Evolutionary conservation across 2,113 vertebrate genomes (phyloP).

Genomic region (Corythoichthys intestinalis): DNA sequence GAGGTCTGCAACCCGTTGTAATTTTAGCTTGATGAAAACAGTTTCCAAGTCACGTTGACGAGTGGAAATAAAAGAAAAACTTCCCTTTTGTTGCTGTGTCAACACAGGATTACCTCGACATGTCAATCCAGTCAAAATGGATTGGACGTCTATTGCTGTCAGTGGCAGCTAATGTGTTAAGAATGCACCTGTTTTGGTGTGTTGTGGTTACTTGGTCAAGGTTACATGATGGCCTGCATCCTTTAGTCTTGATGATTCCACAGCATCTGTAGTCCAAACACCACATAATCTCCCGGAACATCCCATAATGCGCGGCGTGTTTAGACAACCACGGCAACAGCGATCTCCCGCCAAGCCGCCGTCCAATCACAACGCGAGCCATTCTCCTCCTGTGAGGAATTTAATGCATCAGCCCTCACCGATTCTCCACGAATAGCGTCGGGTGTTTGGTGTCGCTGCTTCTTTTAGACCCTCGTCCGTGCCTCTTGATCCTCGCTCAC

Average conservation of each 20-base stretch:
- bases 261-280: neutral
- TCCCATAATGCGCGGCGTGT: too few relatives aligned
- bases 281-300: constrained; percentile 3
- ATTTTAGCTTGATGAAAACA: too few relatives aligned
- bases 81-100: too few relatives aligned
- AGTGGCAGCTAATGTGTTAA: too few relatives aligned
- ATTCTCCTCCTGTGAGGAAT: constrained; percentile 22
- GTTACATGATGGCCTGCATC: neutral
- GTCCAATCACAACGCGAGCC: constrained; percentile 8
- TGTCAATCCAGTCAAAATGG: too few relatives aligned
- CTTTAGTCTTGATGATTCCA: neutral
- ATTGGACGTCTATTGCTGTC: too few relatives aligned
- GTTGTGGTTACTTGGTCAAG: neutral
- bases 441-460: neutral
- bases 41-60: too few relatives aligned
- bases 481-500: neutral
- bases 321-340: neutral
- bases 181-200: neutral
- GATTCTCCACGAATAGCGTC: constrained; percentile 23
- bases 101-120: too few relatives aligned
- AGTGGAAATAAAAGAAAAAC: too few relatives aligned
- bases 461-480: neutral
- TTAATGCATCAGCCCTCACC: constrained; percentile 15
- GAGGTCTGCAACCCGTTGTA: too few relatives aligned
- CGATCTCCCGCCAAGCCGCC: neutral